phyloP scores from a whole-genome alignment of 2,888 invertebrate species.

The Polydrusus pterygomalis region DNA sequence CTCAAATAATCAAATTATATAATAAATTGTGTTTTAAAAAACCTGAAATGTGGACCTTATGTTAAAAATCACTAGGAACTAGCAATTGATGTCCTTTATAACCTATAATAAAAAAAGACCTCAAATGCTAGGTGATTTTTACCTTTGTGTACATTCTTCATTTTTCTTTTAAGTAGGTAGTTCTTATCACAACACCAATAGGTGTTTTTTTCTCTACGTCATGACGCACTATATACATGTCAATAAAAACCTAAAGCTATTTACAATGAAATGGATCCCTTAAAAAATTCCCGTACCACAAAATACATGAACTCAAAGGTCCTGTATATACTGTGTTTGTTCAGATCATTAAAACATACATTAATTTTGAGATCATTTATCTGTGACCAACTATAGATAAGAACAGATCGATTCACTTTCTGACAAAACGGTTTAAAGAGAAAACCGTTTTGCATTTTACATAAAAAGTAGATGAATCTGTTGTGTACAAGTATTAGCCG shows the following conservation, averaged over 20 bases:
- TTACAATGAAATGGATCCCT: slow-evolving; percentile 64
- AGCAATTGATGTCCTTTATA: slow-evolving; percentile 13
- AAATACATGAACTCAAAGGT: slow-evolving; percentile 61
- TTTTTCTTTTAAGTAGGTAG: slow-evolving; percentile 53
- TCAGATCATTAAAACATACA: slow-evolving; percentile 63
- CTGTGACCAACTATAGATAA: slow-evolving; percentile 62
- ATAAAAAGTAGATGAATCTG: slow-evolving; percentile 13
- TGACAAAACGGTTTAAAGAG: background rate
- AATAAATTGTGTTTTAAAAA: background rate
- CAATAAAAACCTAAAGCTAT: slow-evolving; percentile 65
- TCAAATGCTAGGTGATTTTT: slow-evolving; percentile 13
- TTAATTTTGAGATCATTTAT: slow-evolving; percentile 69
- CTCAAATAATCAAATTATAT: too few relatives aligned
- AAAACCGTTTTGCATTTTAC: background rate
- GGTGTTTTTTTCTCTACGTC: slow-evolving; percentile 65
- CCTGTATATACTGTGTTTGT: slow-evolving; percentile 61
- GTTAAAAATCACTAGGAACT: slow-evolving; percentile 27
- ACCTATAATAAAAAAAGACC: background rate
- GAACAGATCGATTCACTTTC: slow-evolving; percentile 19
- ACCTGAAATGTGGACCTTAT: slow-evolving; percentile 15
- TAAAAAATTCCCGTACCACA: slow-evolving; percentile 58
- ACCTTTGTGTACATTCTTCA: slow-evolving; percentile 62
- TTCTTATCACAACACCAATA: slow-evolving; percentile 64
- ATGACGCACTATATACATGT: slow-evolving; percentile 68
- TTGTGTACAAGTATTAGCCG: slow-evolving; percentile 8